Evolutionary conservation across 92 coral and sea anemone species (phyloP).

Genomic region (Paramuricea clavata): DNA sequence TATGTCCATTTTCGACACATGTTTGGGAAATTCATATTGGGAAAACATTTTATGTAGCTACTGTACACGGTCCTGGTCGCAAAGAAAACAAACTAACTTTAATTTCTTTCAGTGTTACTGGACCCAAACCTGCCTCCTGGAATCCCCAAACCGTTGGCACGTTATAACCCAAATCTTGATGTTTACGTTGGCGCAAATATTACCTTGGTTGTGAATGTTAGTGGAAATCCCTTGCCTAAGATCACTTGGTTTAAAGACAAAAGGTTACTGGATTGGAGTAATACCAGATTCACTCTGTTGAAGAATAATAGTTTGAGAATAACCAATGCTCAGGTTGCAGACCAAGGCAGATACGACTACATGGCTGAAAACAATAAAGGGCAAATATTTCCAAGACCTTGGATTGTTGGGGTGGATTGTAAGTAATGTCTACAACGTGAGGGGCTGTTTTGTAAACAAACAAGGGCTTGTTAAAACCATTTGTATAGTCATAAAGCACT

Average conservation of each 20-base stretch:
- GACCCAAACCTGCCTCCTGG: conserved; percentile 38
- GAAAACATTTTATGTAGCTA: too few relatives aligned
- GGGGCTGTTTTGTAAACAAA: too few relatives aligned
- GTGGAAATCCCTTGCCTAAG: conserved; percentile 39
- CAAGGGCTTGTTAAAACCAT: background rate
- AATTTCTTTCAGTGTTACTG: background rate
- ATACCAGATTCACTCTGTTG: conserved; percentile 29
- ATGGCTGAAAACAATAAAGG: conserved; percentile 54
- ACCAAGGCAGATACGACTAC: conserved; percentile 25
- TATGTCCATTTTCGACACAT: too few relatives aligned
- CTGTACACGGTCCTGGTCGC: too few relatives aligned
- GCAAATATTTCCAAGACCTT: conserved; percentile 27
- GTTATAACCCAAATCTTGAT: background rate
- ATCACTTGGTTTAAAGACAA: conserved; percentile 39
- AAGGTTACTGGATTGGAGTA: conserved; percentile 7
- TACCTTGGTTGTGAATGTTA: conserved; percentile 38
- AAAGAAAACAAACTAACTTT: too few relatives aligned
- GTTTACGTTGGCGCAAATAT: conserved; percentile 29
- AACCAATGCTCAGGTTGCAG: background rate
- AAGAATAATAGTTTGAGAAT: conserved; percentile 31
- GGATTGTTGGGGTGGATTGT: conserved; percentile 4
- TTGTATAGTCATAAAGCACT: too few relatives aligned
- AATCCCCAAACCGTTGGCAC: conserved; percentile 10
- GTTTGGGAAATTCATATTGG: too few relatives aligned
- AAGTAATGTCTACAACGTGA: background rate